phyloP scores from a whole-genome alignment of 2,797 vertebrate species.

The Botia almorhae region DNA sequence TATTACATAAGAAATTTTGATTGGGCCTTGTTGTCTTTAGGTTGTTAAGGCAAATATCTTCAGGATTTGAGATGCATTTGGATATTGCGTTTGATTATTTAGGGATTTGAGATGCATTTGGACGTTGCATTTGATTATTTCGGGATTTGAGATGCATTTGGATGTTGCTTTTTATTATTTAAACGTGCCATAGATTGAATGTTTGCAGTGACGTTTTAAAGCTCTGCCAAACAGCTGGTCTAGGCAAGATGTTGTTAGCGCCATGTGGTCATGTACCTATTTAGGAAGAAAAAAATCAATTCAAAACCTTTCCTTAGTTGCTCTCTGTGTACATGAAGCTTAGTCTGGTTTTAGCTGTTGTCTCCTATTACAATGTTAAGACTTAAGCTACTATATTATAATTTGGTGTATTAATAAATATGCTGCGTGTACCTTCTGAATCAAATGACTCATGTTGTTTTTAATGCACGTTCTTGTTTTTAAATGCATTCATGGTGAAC shows the following conservation, averaged over 20 bases:
- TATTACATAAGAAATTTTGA: background rate
- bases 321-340: constrained; percentile 22
- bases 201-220: constrained; percentile 21
- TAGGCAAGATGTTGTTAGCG: constrained; percentile 15
- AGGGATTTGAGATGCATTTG: background rate
- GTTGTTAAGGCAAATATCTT: background rate
- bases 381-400: background rate
- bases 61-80: background rate
- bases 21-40: background rate
- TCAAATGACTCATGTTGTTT: too few relatives aligned
- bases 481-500: background rate
- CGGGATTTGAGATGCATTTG: background rate
- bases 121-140: background rate
- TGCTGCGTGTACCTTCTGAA: background rate
- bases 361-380: background rate
- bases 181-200: constrained; percentile 14
- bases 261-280: constrained; percentile 28
- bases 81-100: background rate
- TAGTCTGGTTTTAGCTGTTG: constrained; percentile 1
- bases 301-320: constrained; percentile 13
- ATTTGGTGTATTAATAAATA: background rate
- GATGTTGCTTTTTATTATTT: background rate
- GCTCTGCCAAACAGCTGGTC: constrained; percentile 8
- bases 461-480: background rate
- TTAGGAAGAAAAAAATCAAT: constrained; percentile 28